A percentile compares a stretch with the other conserved stretches of the same genome.
Conservation (phyloP, 2,888 invertebrate genomes). For the Orchesella flavescens region DNA sequence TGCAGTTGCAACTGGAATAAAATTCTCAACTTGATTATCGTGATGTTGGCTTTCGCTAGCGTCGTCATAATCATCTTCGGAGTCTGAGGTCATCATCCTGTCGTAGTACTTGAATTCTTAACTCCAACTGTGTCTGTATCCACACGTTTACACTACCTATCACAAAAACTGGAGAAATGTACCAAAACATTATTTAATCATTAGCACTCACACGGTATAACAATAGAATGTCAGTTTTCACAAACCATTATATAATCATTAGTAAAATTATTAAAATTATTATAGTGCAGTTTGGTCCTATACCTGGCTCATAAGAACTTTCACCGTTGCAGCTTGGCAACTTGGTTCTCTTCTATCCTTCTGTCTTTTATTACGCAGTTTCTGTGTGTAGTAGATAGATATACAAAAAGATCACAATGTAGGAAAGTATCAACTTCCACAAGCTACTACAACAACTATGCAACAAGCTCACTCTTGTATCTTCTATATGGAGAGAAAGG, state of each 20-base stretch:
- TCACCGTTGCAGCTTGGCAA: conserved; percentile 33
- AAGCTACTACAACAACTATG: too few relatives aligned
- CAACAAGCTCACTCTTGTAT: too few relatives aligned
- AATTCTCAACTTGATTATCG: conserved; percentile 38
- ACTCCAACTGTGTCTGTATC: background rate
- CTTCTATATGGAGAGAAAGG: too few relatives aligned
- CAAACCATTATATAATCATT: background rate
- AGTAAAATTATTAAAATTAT: background rate
- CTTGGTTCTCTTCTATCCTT: conserved; percentile 19
- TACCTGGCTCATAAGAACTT: conserved; percentile 8
- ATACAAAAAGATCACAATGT: background rate
- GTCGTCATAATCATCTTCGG: conserved; percentile 59
- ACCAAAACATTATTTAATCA: background rate
- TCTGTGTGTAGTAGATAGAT: too few relatives aligned
- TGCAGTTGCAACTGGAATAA: background rate
- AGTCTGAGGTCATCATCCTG: conserved; percentile 63
- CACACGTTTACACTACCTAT: background rate
- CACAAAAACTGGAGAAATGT: background rate
- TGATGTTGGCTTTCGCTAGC: conserved; percentile 42
- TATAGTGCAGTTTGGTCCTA: too few relatives aligned
- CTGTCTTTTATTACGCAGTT: conserved; percentile 37
- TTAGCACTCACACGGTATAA: background rate
- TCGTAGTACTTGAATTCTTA: background rate
- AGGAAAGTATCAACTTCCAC: too few relatives aligned
- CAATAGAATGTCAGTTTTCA: background rate